Percentiles rank a stretch among this genome's conserved stretches.
Evolutionary conservation across 2,888 invertebrate species (phyloP).

Genomic region (Epistrophe grossulariae): DNA sequence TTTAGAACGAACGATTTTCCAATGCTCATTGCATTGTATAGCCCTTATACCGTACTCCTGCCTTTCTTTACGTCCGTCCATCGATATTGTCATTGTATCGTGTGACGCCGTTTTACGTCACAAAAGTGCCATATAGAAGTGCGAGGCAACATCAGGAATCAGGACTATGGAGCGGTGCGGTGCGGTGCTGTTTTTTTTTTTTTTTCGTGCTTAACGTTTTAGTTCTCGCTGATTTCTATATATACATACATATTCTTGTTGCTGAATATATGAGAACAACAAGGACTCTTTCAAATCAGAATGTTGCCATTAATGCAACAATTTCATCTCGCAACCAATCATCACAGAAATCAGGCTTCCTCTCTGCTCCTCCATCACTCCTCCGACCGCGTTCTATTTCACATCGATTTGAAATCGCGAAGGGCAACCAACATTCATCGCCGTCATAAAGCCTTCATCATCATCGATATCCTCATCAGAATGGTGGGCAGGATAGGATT

Average conservation of each 20-base stretch:
- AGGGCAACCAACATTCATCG: conserved; percentile 68
- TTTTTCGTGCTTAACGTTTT: conserved; percentile 26
- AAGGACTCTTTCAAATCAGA: conserved; percentile 75
- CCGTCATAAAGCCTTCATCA: conserved; percentile 58
- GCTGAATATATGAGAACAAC: conserved; percentile 70
- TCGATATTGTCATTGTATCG: conserved; percentile 20
- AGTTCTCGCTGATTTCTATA: conserved; percentile 45
- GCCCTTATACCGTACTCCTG: not conserved
- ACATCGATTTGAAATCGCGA: conserved; percentile 69
- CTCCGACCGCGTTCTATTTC: conserved; percentile 33
- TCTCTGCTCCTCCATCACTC: not conserved
- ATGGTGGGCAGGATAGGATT: not conserved
- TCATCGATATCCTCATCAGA: conserved; percentile 62
- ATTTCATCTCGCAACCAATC: conserved; percentile 74
- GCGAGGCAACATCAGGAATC: conserved; percentile 39
- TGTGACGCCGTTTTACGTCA: conserved; percentile 70
- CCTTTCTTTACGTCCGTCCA: not conserved
- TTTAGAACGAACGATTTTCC: conserved; percentile 44
- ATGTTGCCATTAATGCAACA: conserved; percentile 76
- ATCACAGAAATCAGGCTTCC: conserved; percentile 36
- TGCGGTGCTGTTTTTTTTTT: not conserved
- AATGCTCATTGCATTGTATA: conserved; percentile 34
- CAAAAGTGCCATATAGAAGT: conserved; percentile 48
- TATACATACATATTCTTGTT: conserved; percentile 60
- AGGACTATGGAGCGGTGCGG: not conserved